Percentiles rank a stretch among this genome's conserved stretches.
Evolutionary conservation across 2,113 vertebrate species (phyloP).

Genomic region (Oxyruncus cristatus): DNA sequence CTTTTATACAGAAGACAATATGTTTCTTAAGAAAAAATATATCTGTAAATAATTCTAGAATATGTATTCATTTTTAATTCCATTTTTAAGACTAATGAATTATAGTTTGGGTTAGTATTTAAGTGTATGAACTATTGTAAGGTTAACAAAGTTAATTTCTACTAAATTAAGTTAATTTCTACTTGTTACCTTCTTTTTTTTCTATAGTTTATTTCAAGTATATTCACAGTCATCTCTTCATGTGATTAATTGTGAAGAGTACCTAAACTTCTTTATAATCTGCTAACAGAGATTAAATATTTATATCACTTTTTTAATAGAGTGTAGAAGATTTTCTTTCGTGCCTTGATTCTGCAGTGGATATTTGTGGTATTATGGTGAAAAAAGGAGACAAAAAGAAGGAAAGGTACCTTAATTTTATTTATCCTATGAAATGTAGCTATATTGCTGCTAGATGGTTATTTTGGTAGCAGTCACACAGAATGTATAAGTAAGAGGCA

Average conservation of each 20-base stretch:
- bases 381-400: slow-evolving; percentile 95
- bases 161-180: background rate
- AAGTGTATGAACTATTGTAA: background rate
- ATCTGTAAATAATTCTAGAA: background rate
- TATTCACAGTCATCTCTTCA: background rate
- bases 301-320: slow-evolving; percentile 60
- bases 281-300: background rate
- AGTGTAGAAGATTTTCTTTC: slow-evolving; percentile 90
- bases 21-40: background rate
- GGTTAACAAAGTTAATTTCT: background rate
- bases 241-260: background rate
- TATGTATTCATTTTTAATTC: background rate
- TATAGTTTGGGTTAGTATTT: background rate
- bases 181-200: background rate
- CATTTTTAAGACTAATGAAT: background rate
- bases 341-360: slow-evolving; percentile 82
- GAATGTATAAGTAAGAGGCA: background rate
- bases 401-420: slow-evolving; percentile 81
- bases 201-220: background rate
- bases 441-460: background rate
- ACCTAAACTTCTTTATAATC: background rate
- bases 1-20: background rate
- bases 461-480: background rate
- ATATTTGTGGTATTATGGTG: slow-evolving; percentile 90
- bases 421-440: background rate